Base-by-base conservation (phyloP, 2,113 vertebrate species). In the Rhinolophus sinicus region DNA sequence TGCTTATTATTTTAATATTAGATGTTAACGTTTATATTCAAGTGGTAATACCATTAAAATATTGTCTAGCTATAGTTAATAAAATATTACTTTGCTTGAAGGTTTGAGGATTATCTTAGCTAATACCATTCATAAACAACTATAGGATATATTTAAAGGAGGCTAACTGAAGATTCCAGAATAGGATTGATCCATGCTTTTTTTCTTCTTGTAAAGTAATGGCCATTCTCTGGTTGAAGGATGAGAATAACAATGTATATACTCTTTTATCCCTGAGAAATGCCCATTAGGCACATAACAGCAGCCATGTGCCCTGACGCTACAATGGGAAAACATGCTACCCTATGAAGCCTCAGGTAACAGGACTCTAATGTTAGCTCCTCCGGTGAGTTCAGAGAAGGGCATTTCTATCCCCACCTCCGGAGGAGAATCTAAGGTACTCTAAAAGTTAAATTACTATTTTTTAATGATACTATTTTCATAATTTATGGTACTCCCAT, bases 401-500 rank as follows among this genome's bases (percentile, higher is more conserved):
- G 50, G 14, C 35, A 80, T 64, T 44, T 78, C 76, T 60, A 56
- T 5, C 5, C 15, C 30, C 40, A 21, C 75, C 69, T 52, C 40
- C 47, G 72, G 64, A 60, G 10, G 5, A 65, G 77, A 96, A 84
- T 12, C 18, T 19, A 19, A 70, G 5, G 22, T 44, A 44, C 38
- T 56, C 40, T 18, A n/a, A 93, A 60, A 64, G 75, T 28, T 62
- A 65, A 73, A 64, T 76, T 81, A 73, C 75, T 88, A 56, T 72
- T 47, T 67, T 97, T 90, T 52, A 88, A 50, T 76, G 64, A 85
- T 40, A 12, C 18, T 30, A 94, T 96, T 97, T 97, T 93, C 89
- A 78, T 97, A 91, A 91, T 87, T 90, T 90, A 90, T 47, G 84
- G 88, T 88, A 73, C 89, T 88, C 22, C 72, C 7, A 62, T 76